These are phyloP conservation scores for Exephanes ischioxanthus DNA, from an alignment of 2,888 invertebrate genomes.

Conservation along the genomic window DNA sequence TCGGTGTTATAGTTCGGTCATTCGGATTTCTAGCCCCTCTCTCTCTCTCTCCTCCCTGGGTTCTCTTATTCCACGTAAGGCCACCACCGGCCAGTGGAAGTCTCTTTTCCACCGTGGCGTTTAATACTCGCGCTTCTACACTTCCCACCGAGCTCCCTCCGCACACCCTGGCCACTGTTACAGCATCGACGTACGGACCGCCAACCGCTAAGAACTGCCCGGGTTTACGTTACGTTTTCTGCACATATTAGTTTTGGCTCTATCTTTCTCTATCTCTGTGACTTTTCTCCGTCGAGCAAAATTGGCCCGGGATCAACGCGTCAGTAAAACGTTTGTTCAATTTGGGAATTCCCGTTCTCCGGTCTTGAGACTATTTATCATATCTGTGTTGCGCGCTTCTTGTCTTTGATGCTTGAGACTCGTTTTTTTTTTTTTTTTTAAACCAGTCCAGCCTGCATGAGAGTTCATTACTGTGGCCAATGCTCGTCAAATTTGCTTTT, in stretches of 20 bases:
- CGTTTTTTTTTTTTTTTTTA: not conserved
- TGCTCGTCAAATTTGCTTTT: too few relatives aligned
- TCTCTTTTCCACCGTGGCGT: constrained; percentile 58
- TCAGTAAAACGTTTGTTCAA: constrained; percentile 83
- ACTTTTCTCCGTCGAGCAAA: constrained; percentile 40
- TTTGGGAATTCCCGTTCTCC: constrained; percentile 76
- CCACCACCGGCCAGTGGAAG: constrained; percentile 16
- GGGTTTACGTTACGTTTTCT: constrained; percentile 56
- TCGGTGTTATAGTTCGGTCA: constrained; percentile 75
- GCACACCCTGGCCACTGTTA: constrained; percentile 14
- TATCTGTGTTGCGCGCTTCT: not conserved
- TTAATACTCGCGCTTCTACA: constrained; percentile 62
- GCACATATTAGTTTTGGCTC: constrained; percentile 62
- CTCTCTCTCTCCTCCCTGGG: constrained; percentile 34
- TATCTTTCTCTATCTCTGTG: constrained; percentile 41
- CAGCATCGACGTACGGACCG: constrained; percentile 19
- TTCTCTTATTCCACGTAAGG: constrained; percentile 30
- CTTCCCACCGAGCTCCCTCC: constrained; percentile 35
- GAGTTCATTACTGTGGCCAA: not conserved
- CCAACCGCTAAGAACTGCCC: constrained; percentile 26
- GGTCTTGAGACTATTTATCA: constrained; percentile 37
- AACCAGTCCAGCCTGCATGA: not conserved
- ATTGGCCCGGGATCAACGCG: constrained; percentile 79
- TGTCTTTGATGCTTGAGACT: not conserved
- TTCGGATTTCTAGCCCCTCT: constrained; percentile 75